Evolutionary conservation across 2,797 vertebrate genomes (phyloP).

Genomic region (Bovichtus diacanthus): DNA sequence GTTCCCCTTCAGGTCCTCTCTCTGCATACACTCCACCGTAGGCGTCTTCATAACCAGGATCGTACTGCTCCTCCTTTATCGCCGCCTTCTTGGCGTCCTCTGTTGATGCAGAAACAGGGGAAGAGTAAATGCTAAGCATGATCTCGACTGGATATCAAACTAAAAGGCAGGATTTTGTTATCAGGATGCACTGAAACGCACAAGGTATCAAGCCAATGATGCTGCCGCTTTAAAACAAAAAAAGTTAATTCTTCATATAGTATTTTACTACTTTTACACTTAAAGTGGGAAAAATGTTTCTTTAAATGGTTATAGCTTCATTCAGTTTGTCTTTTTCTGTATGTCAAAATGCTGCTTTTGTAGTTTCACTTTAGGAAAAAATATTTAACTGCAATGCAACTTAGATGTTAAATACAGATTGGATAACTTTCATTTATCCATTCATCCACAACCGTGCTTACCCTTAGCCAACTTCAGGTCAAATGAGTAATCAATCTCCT

Average conservation of each 20-base stretch:
- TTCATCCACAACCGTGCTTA: slow-evolving; percentile 52
- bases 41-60: slow-evolving; percentile 96
- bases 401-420: background rate
- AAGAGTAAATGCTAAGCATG: background rate
- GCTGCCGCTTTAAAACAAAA: no score
- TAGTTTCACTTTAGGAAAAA: background rate
- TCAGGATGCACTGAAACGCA: background rate
- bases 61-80: slow-evolving; percentile 97
- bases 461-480: slow-evolving; percentile 94
- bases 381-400: background rate
- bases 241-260: no score
- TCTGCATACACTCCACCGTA: slow-evolving; percentile 89
- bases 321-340: background rate
- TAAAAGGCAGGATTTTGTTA: background rate
- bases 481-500: slow-evolving; percentile 92
- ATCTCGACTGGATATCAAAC: background rate
- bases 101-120: slow-evolving; percentile 61
- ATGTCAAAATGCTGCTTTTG: background rate
- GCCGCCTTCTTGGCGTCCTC: slow-evolving; percentile 98
- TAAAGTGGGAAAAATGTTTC: no score
- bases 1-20: slow-evolving; percentile 58
- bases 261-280: background rate
- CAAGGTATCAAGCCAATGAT: background rate
- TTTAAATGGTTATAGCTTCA: background rate
- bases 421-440: background rate